Percentiles rank a stretch among this genome's conserved stretches.
Evolutionary conservation across 2,113 vertebrate genomes (phyloP).

Genomic region (Recurvirostra avosetta): DNA sequence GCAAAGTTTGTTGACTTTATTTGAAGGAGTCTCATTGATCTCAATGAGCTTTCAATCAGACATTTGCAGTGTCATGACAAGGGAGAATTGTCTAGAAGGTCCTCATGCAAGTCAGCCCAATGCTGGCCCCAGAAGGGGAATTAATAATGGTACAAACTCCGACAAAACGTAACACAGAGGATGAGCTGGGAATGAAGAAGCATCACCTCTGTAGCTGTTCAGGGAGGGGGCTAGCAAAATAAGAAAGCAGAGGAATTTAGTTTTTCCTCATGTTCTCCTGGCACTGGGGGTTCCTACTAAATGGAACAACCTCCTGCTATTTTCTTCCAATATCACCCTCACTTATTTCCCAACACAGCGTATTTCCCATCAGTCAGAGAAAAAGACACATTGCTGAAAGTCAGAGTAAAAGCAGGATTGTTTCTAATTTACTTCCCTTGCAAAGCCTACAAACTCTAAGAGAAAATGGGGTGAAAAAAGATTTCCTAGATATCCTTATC

Average conservation of each 20-base stretch:
- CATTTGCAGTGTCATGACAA: background rate
- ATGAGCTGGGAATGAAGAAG: background rate
- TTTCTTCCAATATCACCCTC: background rate
- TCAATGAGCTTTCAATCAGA: background rate
- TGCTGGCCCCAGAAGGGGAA: background rate
- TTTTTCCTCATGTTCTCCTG: background rate
- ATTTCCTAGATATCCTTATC: background rate
- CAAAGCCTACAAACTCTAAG: background rate
- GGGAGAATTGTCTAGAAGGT: background rate
- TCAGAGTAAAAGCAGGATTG: background rate
- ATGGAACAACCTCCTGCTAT: background rate
- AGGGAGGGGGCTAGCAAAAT: background rate
- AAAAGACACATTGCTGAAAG: background rate
- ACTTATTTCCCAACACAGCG: background rate
- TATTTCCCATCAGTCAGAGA: background rate
- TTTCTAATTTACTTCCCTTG: background rate
- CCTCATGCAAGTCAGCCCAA: background rate
- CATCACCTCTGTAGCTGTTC: background rate
- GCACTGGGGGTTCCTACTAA: background rate
- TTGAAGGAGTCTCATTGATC: background rate
- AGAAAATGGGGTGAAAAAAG: background rate
- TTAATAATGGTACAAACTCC: background rate
- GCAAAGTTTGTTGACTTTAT: background rate
- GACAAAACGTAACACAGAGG: background rate
- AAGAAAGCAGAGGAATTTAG: background rate